phyloP scores from a whole-genome alignment of 2,888 invertebrate genomes.

The Apodemia zela region DNA sequence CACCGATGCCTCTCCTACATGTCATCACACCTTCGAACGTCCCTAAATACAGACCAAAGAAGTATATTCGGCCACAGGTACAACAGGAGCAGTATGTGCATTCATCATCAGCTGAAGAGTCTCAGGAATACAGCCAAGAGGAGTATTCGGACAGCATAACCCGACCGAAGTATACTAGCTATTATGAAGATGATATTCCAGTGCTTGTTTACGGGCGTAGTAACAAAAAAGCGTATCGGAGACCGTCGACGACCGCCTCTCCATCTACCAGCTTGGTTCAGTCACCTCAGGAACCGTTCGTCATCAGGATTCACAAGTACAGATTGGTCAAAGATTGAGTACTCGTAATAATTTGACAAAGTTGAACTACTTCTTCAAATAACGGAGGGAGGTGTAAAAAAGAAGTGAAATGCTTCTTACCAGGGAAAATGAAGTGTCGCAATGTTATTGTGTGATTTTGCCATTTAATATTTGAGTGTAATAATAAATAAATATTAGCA shows the following conservation, averaged over 20 bases:
- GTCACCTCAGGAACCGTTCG: constrained; percentile 45
- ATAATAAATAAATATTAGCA: no score
- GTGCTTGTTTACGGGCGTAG: constrained; percentile 61
- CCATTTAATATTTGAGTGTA: not conserved
- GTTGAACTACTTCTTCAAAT: not conserved
- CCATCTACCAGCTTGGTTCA: constrained; percentile 22
- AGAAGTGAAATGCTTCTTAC: not conserved
- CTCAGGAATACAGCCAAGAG: constrained; percentile 32
- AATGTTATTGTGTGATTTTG: not conserved
- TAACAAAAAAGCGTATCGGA: constrained; percentile 52
- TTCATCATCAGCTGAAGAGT: constrained; percentile 17
- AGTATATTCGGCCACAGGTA: constrained; percentile 18
- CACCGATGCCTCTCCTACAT: constrained; percentile 36
- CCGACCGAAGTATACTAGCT: constrained; percentile 32
- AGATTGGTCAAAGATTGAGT: constrained; percentile 42
- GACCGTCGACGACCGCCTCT: constrained; percentile 35
- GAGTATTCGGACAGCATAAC: constrained; percentile 35
- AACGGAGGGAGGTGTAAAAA: not conserved
- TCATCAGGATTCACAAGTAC: constrained; percentile 61
- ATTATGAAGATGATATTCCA: constrained; percentile 38
- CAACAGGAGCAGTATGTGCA: constrained; percentile 16
- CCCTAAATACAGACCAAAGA: constrained; percentile 21
- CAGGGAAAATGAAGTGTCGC: not conserved
- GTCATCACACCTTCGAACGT: constrained; percentile 18
- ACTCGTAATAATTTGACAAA: not conserved